Evolutionary conservation across 2,797 vertebrate genomes (phyloP).

Genomic region (Luscinia luscinia): DNA sequence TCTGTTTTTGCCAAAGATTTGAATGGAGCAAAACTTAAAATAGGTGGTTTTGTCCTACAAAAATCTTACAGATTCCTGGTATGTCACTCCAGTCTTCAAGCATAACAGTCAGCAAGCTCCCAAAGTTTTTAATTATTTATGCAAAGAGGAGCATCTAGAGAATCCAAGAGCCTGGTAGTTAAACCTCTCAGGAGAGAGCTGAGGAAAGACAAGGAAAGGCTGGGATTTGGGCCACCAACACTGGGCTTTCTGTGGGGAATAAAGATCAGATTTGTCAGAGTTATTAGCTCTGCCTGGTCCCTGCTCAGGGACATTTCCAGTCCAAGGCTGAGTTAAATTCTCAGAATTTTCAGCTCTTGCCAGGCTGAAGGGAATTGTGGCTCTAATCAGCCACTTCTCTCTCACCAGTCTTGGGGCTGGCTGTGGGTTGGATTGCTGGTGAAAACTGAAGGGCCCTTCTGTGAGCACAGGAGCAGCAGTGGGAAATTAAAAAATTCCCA

Average conservation of each 20-base stretch:
- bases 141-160: background rate
- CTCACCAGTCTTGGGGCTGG: background rate
- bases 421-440: background rate
- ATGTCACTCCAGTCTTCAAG: background rate
- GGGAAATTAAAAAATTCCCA: background rate
- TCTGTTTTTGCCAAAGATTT: background rate
- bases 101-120: background rate
- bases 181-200: background rate
- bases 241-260: background rate
- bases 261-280: background rate
- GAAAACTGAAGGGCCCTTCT: background rate
- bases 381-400: background rate
- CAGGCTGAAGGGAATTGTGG: background rate
- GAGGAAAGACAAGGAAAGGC: background rate
- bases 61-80: background rate
- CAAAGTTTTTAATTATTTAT: background rate
- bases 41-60: background rate
- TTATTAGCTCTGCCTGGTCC: background rate
- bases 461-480: background rate
- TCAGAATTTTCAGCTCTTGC: background rate
- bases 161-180: background rate
- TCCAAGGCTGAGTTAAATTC: background rate
- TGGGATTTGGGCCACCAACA: background rate
- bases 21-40: background rate
- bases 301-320: background rate